A percentile compares a stretch with the other conserved stretches of the same genome.
Evolutionary conservation across 2,797 vertebrate species (phyloP).

Genomic region (Gila robusta): DNA sequence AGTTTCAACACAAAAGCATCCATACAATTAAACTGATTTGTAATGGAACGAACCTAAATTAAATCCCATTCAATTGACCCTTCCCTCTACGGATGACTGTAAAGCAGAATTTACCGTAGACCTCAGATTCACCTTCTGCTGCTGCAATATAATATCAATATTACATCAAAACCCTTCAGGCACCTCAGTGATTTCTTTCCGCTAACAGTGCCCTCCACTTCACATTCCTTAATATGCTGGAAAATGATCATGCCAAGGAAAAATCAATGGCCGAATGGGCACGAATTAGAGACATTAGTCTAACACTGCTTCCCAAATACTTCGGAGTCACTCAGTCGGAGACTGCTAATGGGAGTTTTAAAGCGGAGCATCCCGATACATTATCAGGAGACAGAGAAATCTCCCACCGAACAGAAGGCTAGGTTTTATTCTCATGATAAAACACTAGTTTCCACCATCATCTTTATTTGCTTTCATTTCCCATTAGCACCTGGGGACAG

Average conservation of each 20-base stretch:
- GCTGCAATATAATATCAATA: conserved; percentile 43
- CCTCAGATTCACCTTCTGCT: conserved; percentile 39
- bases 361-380: conserved; percentile 45
- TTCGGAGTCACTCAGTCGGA: conserved; percentile 69
- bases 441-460: conserved; percentile 54
- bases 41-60: background rate
- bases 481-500: conserved; percentile 65
- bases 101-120: conserved; percentile 1
- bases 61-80: background rate
- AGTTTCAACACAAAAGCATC: background rate
- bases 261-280: conserved; percentile 73
- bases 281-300: conserved; percentile 80
- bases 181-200: conserved; percentile 57
- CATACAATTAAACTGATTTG: background rate
- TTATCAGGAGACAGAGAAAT: conserved; percentile 44
- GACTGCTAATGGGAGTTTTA: conserved; percentile 68
- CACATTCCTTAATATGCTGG: conserved; percentile 72
- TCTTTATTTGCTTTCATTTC: conserved; percentile 51
- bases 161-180: conserved; percentile 35
- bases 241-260: conserved; percentile 75
- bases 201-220: conserved; percentile 59
- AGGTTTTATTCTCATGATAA: conserved; percentile 54
- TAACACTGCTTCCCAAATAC: conserved; percentile 73
- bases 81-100: background rate
- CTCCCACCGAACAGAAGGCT: conserved; percentile 37